phyloP scores from a whole-genome alignment of 1,140 invertebrate genomes.

The Drosophila sturtevanti region DNA sequence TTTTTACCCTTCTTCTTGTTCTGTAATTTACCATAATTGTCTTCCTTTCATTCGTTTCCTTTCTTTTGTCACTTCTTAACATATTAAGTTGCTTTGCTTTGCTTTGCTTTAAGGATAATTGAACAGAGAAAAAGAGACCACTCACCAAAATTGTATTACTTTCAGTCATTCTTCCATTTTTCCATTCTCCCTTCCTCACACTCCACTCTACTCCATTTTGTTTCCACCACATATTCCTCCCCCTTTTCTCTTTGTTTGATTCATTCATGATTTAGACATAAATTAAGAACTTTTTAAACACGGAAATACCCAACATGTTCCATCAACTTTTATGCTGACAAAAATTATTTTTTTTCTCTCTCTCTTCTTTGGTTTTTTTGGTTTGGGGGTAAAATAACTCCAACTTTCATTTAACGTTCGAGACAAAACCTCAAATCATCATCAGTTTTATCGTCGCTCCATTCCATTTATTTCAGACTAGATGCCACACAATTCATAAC shows the following conservation, averaged over 20 bases:
- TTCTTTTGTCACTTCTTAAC: neutral
- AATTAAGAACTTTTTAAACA: neutral
- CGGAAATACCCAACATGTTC: neutral
- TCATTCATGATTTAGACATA: neutral
- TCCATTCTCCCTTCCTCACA: too few relatives aligned
- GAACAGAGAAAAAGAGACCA: neutral
- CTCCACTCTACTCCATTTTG: too few relatives aligned
- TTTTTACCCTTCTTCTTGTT: neutral
- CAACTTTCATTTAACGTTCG: slow-evolving; percentile 5
- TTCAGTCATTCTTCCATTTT: neutral
- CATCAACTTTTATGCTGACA: slow-evolving; percentile 6
- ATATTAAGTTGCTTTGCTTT: neutral
- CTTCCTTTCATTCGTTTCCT: neutral
- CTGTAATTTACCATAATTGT: too few relatives aligned
- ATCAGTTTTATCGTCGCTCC: slow-evolving; percentile 35
- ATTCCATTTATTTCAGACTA: slow-evolving; percentile 43
- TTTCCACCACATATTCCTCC: neutral
- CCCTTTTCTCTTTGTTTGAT: neutral
- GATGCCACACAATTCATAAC: slow-evolving; percentile 42
- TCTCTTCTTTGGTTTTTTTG: neutral
- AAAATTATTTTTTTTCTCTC: neutral
- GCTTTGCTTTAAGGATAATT: neutral
- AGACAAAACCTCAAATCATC: slow-evolving; percentile 37
- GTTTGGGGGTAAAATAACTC: neutral
- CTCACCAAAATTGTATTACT: neutral